Base-by-base conservation (phyloP, 2,888 invertebrate species). In the Scaptomyza reducta region DNA sequence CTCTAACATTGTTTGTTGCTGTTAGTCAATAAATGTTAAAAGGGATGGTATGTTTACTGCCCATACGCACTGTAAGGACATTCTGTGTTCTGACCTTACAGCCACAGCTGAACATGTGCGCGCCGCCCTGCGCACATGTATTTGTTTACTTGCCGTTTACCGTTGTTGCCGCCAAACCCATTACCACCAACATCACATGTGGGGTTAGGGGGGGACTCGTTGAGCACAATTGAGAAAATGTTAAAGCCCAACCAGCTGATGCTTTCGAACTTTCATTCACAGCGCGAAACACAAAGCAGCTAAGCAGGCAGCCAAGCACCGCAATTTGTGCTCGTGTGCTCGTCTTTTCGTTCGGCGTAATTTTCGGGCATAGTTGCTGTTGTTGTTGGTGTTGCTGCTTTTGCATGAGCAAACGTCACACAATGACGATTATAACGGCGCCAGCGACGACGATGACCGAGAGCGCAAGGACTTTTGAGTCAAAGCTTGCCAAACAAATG, bases 211-310 rank as follows among this genome's bases (percentile, higher is more conserved):
- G 6, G 14, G 18, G 3, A 31, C 40, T 50, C 44, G 66, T 55
- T 56, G 35, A 56, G 63, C 84, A 68, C 86, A 84, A 88, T 84
- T 77, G 77, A 79, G 80, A 83, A 84, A 70, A 64, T 77, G 84
- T 79, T 88, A 77, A 73, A 79, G 76, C 74, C 66, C 79, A 46
- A 53, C 69, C 87, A 88, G 84, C 87, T 88, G 84, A 88, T 83
- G 70, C 76, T 53, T 74, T 77, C 74, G 71, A 85, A 87, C 82
- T 85, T 83, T 83, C 83, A 83, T 83, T 83, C 83, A 83, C 87
- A 87, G 77, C 82, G 69, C 70, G 63, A 65, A 73, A 77, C 79
- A 81, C 83, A 83, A 83, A 82, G 35, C 11, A 47, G 70, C 71
- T 57, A 72, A 64, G 61, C 38, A 50, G 56, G 47, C 57, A 64